Evolutionary conservation across 1,140 invertebrate species (phyloP), one percentile per base, ranked within the genome.

Genomic region (Drosophila obscura): DNA sequence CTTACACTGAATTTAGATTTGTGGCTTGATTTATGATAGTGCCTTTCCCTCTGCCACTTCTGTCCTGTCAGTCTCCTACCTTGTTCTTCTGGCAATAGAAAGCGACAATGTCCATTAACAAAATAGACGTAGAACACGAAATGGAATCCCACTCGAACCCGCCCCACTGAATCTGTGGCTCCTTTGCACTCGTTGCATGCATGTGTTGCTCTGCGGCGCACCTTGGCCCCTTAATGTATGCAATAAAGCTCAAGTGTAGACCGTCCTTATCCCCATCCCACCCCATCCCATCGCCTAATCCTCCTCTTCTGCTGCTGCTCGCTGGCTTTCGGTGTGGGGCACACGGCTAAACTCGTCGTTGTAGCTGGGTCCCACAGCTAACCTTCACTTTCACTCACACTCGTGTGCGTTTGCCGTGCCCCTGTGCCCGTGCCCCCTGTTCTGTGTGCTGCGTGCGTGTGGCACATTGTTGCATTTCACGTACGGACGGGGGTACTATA

Each of bases 181-280:
- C 51, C 57, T 73, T 55, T 55, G 41, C 55, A 77, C 50, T 62
- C 57, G 50, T 19, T 59, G 57, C 51, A 55, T 71, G 60, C 64
- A 67, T 61, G 69, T 74, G 51, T 67, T 83, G 77, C 76, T 83
- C 64, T 88, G 82, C 59, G 84, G 63, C 84, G 65, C 80, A 87
- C 72, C 83, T 89, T 83, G 83, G 83, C 80, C 83, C 83, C 83
- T 83, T 87, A 87, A 87, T 87, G 83, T 87, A 87, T 87, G 83
- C 83, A 89, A 87, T 87, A 87, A 87, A 87, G 83, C 83, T 87
- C 76, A 87, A 87, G 83, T 89, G 84, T 80, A 73, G 83, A 58
- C 51, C 44, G 45, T 69, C 24, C 66, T 48, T 48, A 66, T 39
- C 51, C 51, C 75, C 35, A 60, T 65, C 50, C 68, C 19, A 16